A percentile compares a stretch with the other conserved stretches of the same genome.
phyloP scores from a whole-genome alignment of 2,888 invertebrate species.

The Noctua comes region DNA sequence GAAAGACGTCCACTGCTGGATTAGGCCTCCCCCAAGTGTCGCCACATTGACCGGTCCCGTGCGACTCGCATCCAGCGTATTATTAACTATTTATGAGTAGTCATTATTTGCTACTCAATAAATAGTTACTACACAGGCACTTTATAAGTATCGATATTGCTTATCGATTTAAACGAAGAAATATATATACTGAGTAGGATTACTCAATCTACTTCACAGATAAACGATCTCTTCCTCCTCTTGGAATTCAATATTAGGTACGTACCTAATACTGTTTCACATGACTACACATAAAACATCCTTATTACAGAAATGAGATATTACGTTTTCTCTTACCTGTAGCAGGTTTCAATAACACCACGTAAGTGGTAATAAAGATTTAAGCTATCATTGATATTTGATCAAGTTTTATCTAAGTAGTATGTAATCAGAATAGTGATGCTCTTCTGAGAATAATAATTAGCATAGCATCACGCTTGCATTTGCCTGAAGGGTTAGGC shows the following conservation, averaged over 20 bases:
- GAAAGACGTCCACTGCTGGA: no score
- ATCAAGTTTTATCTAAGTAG: neutral
- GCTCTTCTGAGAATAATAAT: neutral
- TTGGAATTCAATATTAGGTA: constrained; percentile 39
- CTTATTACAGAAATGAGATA: constrained; percentile 25
- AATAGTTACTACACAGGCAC: no score
- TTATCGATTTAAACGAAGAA: no score
- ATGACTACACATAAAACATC: constrained; percentile 31
- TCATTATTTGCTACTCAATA: no score
- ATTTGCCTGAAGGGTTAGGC: neutral
- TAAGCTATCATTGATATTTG: neutral
- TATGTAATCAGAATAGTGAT: neutral
- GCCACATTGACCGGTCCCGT: no score
- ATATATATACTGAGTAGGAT: neutral
- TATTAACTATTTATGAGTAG: no score
- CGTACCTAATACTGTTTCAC: constrained; percentile 10
- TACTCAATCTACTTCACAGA: constrained; percentile 29
- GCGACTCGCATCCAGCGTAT: no score
- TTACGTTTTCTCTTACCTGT: constrained; percentile 7
- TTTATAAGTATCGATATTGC: no score
- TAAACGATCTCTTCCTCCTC: neutral
- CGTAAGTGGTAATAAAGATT: neutral
- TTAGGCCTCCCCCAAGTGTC: no score
- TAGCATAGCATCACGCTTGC: neutral
- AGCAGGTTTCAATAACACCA: constrained; percentile 16